Percentiles rank a stretch among this genome's conserved stretches.
Conservation (phyloP, 2,888 invertebrate genomes). For the Spodoptera exigua region DNA sequence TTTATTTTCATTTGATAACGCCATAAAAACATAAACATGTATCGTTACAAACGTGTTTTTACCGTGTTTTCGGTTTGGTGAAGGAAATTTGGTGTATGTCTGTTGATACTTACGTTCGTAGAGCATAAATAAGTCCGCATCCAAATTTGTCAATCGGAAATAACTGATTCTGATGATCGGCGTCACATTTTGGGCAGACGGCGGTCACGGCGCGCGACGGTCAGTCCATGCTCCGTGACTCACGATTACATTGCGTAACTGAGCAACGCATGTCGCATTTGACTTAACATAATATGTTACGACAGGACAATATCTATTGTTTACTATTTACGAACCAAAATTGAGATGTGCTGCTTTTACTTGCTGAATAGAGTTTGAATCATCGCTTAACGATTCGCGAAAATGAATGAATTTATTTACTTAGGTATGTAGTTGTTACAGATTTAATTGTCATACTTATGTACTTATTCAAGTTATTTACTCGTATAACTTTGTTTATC, state of each 20-base stretch:
- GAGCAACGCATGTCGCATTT: constrained; percentile 55
- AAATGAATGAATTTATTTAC: too few relatives aligned
- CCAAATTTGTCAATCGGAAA: constrained; percentile 29
- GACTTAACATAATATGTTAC: constrained; percentile 55
- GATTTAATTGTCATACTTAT: too few relatives aligned
- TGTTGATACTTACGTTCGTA: too few relatives aligned
- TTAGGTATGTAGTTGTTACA: too few relatives aligned
- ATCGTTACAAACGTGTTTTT: too few relatives aligned
- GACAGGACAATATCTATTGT: constrained; percentile 58
- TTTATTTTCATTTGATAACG: neutral
- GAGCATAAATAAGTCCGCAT: constrained; percentile 1
- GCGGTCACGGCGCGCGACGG: constrained; percentile 31
- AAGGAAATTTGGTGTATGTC: too few relatives aligned
- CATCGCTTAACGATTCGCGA: constrained; percentile 12
- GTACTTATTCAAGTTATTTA: too few relatives aligned
- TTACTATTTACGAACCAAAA: constrained; percentile 34
- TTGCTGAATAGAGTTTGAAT: constrained; percentile 22
- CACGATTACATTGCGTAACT: constrained; percentile 61
- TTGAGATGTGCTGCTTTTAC: constrained; percentile 19
- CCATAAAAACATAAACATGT: neutral
- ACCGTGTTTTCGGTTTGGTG: too few relatives aligned
- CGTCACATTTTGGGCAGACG: constrained; percentile 41
- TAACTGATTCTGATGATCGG: constrained; percentile 30
- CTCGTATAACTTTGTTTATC: too few relatives aligned
- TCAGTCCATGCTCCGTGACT: constrained; percentile 59